phyloP scores from a whole-genome alignment of 2,113 vertebrate species.

The Anas platyrhynchos region DNA sequence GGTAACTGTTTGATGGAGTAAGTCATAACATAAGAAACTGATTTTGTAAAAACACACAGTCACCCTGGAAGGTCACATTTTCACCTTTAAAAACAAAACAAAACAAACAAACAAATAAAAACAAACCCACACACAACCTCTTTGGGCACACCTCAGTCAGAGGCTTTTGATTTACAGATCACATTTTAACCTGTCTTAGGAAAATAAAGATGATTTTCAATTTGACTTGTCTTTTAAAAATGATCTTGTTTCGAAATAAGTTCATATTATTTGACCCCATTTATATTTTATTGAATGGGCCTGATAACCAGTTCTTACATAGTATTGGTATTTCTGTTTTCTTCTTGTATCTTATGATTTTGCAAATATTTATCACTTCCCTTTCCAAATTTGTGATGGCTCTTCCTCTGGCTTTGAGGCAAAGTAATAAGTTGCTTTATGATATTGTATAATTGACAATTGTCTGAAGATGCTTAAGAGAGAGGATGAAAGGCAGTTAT shows the following conservation, averaged over 20 bases:
- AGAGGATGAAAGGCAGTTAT: neutral
- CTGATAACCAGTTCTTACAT: no score
- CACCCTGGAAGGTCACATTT: neutral
- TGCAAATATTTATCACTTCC: neutral
- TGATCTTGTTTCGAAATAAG: fast-evolving
- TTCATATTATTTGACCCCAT: neutral
- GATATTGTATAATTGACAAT: neutral
- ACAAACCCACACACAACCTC: neutral
- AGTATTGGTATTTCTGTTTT: neutral
- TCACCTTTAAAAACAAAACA: no score
- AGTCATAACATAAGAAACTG: neutral
- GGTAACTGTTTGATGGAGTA: neutral
- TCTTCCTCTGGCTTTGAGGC: neutral
- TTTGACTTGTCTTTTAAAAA: neutral
- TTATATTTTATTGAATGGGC: neutral
- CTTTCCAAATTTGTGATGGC: neutral
- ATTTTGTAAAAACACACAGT: neutral
- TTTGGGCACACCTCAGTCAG: neutral
- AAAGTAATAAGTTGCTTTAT: neutral
- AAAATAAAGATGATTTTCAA: neutral
- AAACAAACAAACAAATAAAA: no score
- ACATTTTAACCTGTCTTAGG: neutral
- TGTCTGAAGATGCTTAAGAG: neutral
- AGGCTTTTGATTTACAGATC: neutral
- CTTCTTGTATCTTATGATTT: neutral